Conservation (phyloP, 2,888 invertebrate genomes). For the Lumbricus terrestris region DNA sequence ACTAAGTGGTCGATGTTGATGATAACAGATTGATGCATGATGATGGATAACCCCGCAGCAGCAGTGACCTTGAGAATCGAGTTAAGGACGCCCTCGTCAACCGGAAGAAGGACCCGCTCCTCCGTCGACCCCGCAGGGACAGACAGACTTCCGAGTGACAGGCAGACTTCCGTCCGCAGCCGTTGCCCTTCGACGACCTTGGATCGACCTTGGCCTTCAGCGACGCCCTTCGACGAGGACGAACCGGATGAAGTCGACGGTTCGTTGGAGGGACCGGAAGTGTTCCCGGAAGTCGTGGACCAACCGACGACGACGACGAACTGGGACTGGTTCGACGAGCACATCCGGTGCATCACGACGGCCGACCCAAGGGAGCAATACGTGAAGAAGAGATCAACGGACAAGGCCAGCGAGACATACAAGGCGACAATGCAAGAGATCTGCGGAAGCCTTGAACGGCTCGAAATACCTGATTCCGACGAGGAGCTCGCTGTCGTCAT, state of each 20-base stretch:
- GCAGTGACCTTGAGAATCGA: neutral
- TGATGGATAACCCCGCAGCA: neutral
- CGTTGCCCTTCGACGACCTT: neutral
- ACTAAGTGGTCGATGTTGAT: neutral
- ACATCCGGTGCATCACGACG: neutral
- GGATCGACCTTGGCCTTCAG: neutral
- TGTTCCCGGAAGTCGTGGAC: neutral
- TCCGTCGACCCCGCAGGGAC: neutral
- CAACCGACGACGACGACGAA: neutral
- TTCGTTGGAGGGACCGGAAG: neutral
- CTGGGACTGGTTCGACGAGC: neutral
- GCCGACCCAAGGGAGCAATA: neutral
- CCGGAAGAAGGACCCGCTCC: neutral
- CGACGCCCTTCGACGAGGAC: neutral
- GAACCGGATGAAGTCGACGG: neutral
- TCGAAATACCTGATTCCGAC: neutral
- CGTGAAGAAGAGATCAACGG: neutral
- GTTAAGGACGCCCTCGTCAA: neutral
- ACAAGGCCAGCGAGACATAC: conserved; percentile 10
- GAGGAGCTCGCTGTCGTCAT: neutral
- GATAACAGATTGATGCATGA: neutral
- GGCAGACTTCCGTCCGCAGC: neutral
- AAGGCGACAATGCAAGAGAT: neutral
- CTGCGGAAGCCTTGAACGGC: neutral
- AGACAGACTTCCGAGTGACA: neutral